Conservation (phyloP, 2,113 vertebrate species). For the Myotis davidii region DNA sequence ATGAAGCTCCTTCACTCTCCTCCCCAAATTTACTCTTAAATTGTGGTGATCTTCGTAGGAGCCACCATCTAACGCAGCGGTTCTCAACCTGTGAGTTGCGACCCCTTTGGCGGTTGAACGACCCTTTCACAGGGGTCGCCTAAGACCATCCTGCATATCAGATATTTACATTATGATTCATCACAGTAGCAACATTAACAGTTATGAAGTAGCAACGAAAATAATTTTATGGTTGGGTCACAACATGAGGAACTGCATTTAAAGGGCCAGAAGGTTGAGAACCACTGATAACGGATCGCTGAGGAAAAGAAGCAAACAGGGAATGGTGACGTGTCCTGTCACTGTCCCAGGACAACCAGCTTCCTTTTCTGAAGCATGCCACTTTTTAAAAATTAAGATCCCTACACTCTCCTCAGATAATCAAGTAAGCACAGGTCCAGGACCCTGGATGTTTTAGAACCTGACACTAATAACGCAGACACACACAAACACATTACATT, state of each 20-base stretch:
- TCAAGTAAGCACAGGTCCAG: neutral
- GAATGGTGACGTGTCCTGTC: neutral
- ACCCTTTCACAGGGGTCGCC: too few species aligned
- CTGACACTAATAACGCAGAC: neutral
- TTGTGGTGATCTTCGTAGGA: neutral
- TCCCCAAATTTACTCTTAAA: conserved; percentile 32
- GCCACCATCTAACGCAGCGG: neutral
- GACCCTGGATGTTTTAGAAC: neutral
- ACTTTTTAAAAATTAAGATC: neutral
- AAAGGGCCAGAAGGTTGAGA: too few species aligned
- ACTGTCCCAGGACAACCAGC: neutral
- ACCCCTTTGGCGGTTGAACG: too few species aligned
- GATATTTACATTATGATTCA: too few species aligned
- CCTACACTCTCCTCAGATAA: neutral
- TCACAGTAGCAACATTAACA: too few species aligned
- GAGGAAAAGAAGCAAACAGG: neutral
- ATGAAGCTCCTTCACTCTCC: neutral
- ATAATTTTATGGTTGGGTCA: too few species aligned
- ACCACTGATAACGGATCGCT: neutral
- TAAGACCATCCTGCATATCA: too few species aligned
- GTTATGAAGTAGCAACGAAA: too few species aligned
- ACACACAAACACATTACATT: neutral
- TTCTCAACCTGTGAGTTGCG: too few species aligned
- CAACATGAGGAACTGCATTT: too few species aligned
- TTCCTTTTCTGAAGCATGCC: neutral